Base-by-base conservation (phyloP, 2,797 vertebrate genomes). In the Pseudochaenichthys georgianus region DNA sequence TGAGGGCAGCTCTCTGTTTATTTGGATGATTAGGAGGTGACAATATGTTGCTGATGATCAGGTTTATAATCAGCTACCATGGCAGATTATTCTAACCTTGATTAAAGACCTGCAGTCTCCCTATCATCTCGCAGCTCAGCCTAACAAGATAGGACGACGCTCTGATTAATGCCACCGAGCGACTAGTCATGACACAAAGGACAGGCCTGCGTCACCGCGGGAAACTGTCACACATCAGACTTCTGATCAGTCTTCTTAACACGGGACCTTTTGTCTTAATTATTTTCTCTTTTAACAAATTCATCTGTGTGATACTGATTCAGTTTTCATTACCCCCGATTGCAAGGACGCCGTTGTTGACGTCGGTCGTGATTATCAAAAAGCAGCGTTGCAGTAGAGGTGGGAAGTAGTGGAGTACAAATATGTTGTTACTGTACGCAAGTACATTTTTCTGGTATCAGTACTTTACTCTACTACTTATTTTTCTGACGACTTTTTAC, bases 81-180 rank as follows among this genome's bases (percentile, higher is more conserved):
- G 84, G 59, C 91, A 87, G 85, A 88, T 94, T 89, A 95, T 94
- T 94, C 93, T 92, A 87, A 92, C 94, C 92, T 93, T 95, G 93
- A 95, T 95, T 95, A 94, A 94, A 94, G 90, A 90, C 79, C 89
- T 82, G 89, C 89, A 78, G 91, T 89, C 92, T 90, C 93, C 83
- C 90, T 89, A 88, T 93, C 93, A 88, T 92, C 92, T 88, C 92
- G 87, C 90, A 81, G 80, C 90, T 89, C 89, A 81, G 85, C 92
- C 89, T 88, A 89, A 92, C 92, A 93, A 93, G 89, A 89, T 71
- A 78, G 89, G 89, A 86, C 81, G 81, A 82, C 63, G 82, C 81
- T 82, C 87, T 92, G 91, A 93, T 93, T 91, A 90, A 92, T 80
- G 82, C 89, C 88, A 75, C 77, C 58, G 85, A 86, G 87, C 73